Percentiles rank a stretch among this genome's conserved stretches.
Conservation (phyloP, 2,797 vertebrate species). For the Notolabrus celidotus region DNA sequence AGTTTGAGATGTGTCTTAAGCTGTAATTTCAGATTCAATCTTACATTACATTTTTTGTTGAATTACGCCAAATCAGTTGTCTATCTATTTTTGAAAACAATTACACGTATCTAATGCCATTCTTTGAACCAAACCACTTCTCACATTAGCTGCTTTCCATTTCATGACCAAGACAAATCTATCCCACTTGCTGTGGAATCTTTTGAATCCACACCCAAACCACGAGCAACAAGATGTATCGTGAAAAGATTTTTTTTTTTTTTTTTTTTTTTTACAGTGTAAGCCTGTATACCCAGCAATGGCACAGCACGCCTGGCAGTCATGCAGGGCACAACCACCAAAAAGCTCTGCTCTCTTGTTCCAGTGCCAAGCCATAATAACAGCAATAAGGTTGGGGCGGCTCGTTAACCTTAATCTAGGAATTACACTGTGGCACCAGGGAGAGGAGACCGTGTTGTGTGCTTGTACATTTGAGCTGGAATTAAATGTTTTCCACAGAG, state of each 20-base stretch:
- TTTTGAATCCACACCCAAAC: conserved; percentile 71
- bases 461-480: conserved; percentile 49
- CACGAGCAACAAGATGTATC: conserved; percentile 48
- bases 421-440: conserved; percentile 78
- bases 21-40: neutral
- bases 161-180: conserved; percentile 65
- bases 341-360: conserved; percentile 65
- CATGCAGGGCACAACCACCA: conserved; percentile 63
- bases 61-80: neutral
- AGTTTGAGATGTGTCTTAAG: neutral
- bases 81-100: conserved; percentile 11
- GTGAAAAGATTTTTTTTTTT: conserved; percentile 33
- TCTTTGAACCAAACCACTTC: conserved; percentile 51
- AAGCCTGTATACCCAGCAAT: conserved; percentile 39
- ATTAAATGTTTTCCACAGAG: conserved; percentile 51
- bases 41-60: neutral
- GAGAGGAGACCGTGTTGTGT: conserved; percentile 58
- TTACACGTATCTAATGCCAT: neutral
- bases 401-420: conserved; percentile 79
- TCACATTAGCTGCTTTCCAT: conserved; percentile 50
- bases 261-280: conserved; percentile 36
- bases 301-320: conserved; percentile 53
- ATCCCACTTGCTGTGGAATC: conserved; percentile 59
- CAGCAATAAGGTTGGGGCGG: conserved; percentile 74
- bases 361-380: conserved; percentile 73